Evolutionary conservation across 2,888 invertebrate species (phyloP).

Genomic region (Vesta saturnalis): DNA sequence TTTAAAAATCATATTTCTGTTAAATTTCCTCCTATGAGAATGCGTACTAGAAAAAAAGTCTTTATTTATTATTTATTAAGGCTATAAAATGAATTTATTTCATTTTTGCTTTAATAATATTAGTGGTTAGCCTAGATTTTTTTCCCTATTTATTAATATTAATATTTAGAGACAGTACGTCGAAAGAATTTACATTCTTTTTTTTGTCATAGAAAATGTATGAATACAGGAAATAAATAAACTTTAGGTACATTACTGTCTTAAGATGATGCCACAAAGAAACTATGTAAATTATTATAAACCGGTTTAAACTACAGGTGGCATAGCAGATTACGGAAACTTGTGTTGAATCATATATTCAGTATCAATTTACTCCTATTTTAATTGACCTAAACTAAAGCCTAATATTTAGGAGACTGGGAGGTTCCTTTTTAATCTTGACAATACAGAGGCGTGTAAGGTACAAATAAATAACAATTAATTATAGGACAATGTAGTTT

Average conservation of each 20-base stretch:
- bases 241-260: background rate
- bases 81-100: background rate
- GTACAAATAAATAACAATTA: constrained; percentile 12
- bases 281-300: constrained; percentile 26
- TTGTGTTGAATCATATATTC: constrained; percentile 19
- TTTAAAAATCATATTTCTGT: background rate
- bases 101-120: constrained; percentile 1
- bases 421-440: no score
- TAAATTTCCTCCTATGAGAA: background rate
- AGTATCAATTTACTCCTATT: background rate
- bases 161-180: constrained; percentile 1
- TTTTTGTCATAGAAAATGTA: background rate
- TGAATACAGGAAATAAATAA: constrained; percentile 1
- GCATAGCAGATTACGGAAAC: constrained; percentile 17
- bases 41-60: background rate
- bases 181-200: background rate
- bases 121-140: background rate
- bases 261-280: constrained; percentile 5
- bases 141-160: background rate
- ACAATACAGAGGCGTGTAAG: no score
- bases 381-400: constrained; percentile 6
- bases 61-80: constrained; percentile 4
- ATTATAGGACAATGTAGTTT: constrained; percentile 13
- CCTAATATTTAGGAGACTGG: no score
- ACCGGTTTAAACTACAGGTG: constrained; percentile 30